Base-by-base conservation (phyloP, 2,797 vertebrate genomes). In the Premnoplex brunnescens region DNA sequence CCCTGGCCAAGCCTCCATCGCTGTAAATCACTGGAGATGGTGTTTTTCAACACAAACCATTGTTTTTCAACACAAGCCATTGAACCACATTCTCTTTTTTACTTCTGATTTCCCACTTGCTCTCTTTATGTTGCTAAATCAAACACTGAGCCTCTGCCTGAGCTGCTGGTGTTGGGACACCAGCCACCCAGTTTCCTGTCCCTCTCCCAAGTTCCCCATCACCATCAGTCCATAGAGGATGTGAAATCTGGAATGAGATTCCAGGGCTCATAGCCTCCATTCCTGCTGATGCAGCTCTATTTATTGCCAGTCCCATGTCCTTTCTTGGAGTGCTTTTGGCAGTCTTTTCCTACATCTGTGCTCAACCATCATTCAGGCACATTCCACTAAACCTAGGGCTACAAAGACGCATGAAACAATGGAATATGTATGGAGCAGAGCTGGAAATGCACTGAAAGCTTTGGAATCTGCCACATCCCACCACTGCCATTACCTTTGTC, bases 281-380 rank as follows among this genome's bases (percentile, higher is more conserved):
- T 92, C 72, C 93, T 62, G 91, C 91, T 92, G 83, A 80, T 83
- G 84, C 76, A 44, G 87, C 89, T 92, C 69, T 28, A 4, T 91
- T 95, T 54, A 19, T 39, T 95, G 89, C 84, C 93, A 92, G 56
- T 37, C 60, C 84, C 85, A 56, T 58, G 64, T 92, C 95, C 93
- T 95, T 95, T 95, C 92, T 84, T 73, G 95, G 89, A 91, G 85
- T 6, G 43, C 7, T 96, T 96, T 95, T 96, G 95, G 95, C 89
- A 95, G 44, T 37, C 48, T 91, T 27, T 67, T 55, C 77, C 74
- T 80, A 64, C 93, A 95, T 94, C 93, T 96, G 93, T 22, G 77
- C 85, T 92, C 84, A 91, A 12, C 87, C 87, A 20, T 74, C 93
- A 71, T 16, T 83, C 84, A 89, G 81, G 71, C 90, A 20, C 93